phyloP scores from a whole-genome alignment of 2,113 vertebrate species.

The Cynopterus brachyotis region DNA sequence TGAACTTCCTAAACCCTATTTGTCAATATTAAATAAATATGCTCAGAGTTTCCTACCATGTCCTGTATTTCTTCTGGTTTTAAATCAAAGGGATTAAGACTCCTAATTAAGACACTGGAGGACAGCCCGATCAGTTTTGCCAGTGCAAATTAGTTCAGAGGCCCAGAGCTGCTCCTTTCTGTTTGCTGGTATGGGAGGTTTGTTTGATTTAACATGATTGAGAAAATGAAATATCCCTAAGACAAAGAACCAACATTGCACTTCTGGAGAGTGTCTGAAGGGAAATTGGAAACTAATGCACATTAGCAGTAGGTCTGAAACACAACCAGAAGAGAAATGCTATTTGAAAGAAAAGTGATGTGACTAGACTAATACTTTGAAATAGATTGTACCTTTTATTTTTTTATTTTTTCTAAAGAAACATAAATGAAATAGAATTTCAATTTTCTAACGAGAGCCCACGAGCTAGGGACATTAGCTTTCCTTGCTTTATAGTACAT shows the following conservation, averaged over 20 bases:
- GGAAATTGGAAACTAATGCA: constrained; percentile 20
- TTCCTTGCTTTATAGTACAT: background rate
- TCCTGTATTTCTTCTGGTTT: constrained; percentile 69
- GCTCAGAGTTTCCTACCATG: constrained; percentile 20
- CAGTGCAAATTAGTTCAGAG: constrained; percentile 79
- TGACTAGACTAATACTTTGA: constrained; percentile 6
- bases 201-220: constrained; percentile 79
- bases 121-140: constrained; percentile 74
- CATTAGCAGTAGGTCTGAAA: constrained; percentile 57
- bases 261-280: constrained; percentile 63
- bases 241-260: constrained; percentile 74
- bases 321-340: constrained; percentile 44
- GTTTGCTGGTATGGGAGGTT: constrained; percentile 69
- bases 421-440: constrained; percentile 34
- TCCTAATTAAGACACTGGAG: constrained; percentile 78
- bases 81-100: constrained; percentile 75
- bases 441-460: constrained; percentile 10
- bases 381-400: background rate
- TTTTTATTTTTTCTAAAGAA: constrained; percentile 11
- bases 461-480: background rate
- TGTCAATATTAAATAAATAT: constrained; percentile 75
- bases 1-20: constrained; percentile 67
- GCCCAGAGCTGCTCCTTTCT: constrained; percentile 66
- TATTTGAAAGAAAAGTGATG: constrained; percentile 56
- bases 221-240: constrained; percentile 79